Evolutionary conservation across 2,113 vertebrate species (phyloP), one percentile per base, ranked within the genome.

Genomic region (Oryzias celebensis): DNA sequence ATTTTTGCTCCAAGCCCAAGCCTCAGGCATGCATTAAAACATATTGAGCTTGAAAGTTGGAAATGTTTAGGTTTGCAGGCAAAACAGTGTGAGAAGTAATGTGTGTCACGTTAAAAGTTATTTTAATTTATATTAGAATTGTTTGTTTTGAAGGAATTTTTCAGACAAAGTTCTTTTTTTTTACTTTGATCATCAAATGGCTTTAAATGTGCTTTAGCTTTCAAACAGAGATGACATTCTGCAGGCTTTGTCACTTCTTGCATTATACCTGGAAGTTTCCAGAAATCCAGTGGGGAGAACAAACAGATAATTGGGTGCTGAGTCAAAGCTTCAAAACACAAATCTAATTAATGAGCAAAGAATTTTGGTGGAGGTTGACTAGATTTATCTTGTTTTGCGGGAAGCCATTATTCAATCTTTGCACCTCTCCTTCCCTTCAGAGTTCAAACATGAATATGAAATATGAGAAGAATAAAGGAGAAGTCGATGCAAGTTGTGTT

Each of bases 201-300:
- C 8, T 10, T 12, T 36, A 36, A 36, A 12, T 36, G 10, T 36
- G 36, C 8, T 36, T 36, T 36, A 36, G 20, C 36, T 36, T 36
- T 36, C 2, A 36, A 36, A 36, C 8, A 10, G 36, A 36, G 3
- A 10, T 0, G 7, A 10, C 12, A 36, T 36, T 36, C 26, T 28
- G 26, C 26, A 28, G 26, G 36, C 36, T 36, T 12, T 12, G 36
- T 36, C 3, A 36, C 36, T 36, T 36, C 36, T 10, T 2, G 36
- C 10, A 36, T 36, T 36, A 18, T 48, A 52, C 62, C 77, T 20
- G 20, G 20, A 20, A 20, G 78, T 82, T 74, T 73, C 77, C 83
- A 79, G 80, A 81, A 86, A 86, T 85, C 77, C 75, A 60, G 57
- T 1, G 84, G 87, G 87, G 72, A 84, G 75, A 83, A 83, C 78